These are phyloP conservation scores for Phataginus tricuspis DNA, from an alignment of 2,797 vertebrate genomes.

Conservation along the genomic window DNA sequence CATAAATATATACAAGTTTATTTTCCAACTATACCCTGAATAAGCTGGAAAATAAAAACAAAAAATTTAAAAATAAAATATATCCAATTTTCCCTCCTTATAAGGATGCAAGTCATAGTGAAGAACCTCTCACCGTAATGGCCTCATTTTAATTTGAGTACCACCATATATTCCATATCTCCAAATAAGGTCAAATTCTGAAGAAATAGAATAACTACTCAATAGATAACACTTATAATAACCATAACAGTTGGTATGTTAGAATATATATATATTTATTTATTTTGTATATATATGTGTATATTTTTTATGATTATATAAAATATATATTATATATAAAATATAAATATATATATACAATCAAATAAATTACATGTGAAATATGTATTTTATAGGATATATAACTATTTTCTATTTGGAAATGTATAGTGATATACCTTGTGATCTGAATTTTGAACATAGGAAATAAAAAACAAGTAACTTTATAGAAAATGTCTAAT, in stretches of 20 bases:
- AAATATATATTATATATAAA: too few relatives aligned
- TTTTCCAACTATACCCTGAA: too few relatives aligned
- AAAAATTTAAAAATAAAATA: too few relatives aligned
- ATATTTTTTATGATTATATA: too few relatives aligned
- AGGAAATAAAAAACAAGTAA: not conserved
- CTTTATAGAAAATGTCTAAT: not conserved
- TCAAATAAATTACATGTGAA: too few relatives aligned
- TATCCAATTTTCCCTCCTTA: not conserved
- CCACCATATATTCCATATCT: not conserved
- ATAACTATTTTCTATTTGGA: not conserved
- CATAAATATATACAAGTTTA: too few relatives aligned
- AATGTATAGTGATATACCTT: not conserved
- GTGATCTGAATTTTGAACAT: not conserved
- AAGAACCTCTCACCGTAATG: too few relatives aligned
- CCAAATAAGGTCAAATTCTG: not conserved
- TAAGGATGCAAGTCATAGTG: not conserved
- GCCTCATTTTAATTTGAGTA: not conserved
- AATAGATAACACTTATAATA: not conserved
- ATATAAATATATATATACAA: too few relatives aligned
- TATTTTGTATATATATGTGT: too few relatives aligned
- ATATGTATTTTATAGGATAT: too few relatives aligned
- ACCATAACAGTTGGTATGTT: not conserved
- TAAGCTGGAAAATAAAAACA: too few relatives aligned
- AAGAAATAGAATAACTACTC: not conserved
- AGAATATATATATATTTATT: too few relatives aligned